Base-by-base conservation (phyloP, 2,888 invertebrate genomes). In the Drosophila prostipennis region DNA sequence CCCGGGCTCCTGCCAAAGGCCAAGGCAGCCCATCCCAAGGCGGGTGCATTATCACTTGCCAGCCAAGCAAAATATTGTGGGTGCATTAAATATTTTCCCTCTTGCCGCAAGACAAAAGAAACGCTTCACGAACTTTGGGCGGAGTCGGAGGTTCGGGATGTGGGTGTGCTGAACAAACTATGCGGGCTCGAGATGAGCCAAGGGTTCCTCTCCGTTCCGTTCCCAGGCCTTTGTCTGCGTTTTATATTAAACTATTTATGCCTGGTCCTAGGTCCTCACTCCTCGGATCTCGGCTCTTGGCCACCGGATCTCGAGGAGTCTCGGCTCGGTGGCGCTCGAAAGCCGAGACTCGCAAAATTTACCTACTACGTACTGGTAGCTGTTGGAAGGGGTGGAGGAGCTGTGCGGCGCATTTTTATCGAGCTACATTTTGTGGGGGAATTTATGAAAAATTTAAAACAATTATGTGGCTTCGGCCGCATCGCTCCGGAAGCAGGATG, bases 241-340 rank as follows among this genome's bases (percentile, higher is more conserved):
- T 80, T 80, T 75, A 68, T 73, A 82, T 85, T 80, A 78, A 82
- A 85, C 82, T 82, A 82, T 85, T 85, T 85, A 61, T 73, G 55
- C 48, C 51, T 63, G 48, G 48, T 34, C 19, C 32, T 51, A 39
- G 39, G 45, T 10, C 16, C 23, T 49, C 36, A 13, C 34, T 14
- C 8, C 29, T 53, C 23, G 36, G 32, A 23, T 14, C 34, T 46
- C 43, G 16, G 26, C 55, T 48, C 64, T 56, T 56, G 59, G 45
- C 45, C n/a, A 49, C 54, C 43, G 61, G 64, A 65, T 65, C 63
- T 53, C 51, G 51, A 63, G 71, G 46, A 56, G 71, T 45, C 55
- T 52, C 61, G 61, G 54, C 40, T 71, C 52, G 70, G 46, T 69
- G 69, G 60, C 59, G 26, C 48, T 60, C 40, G 57, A 40, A 58